A percentile compares a stretch with the other conserved stretches of the same genome.
Conservation (phyloP, 2,797 vertebrate genomes). For the Caiman crocodilus region DNA sequence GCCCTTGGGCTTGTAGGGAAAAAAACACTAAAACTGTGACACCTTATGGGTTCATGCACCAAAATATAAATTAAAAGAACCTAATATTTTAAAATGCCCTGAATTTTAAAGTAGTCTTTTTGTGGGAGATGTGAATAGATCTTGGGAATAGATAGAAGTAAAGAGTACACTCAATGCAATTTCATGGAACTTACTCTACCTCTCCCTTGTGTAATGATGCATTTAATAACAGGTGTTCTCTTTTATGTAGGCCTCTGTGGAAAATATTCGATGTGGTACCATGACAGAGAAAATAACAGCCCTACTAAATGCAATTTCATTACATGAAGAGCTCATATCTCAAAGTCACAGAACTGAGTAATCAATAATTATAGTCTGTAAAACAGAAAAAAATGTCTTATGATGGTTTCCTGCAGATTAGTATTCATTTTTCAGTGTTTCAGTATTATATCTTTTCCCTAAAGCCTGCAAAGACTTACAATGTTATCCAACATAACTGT, state of each 20-base stretch:
- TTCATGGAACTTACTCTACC: constrained; percentile 9
- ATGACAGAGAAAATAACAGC: constrained; percentile 33
- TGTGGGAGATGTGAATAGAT: not conserved
- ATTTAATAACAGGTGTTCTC: constrained; percentile 31
- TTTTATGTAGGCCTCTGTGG: not conserved
- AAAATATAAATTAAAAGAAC: constrained; percentile 5
- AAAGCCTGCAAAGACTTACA: constrained; percentile 63
- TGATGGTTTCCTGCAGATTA: constrained; percentile 26
- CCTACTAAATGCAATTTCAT: constrained; percentile 7
- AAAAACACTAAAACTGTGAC: not conserved
- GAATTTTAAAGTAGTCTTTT: not conserved
- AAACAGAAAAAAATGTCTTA: constrained; percentile 39
- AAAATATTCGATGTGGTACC: not conserved
- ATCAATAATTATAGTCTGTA: constrained; percentile 26
- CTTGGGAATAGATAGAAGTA: not conserved
- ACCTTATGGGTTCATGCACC: not conserved
- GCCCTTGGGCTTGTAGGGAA: rapidly evolving
- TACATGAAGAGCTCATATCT: not conserved
- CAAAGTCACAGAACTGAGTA: not conserved
- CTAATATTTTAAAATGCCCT: not conserved
- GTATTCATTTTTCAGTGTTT: constrained; percentile 39
- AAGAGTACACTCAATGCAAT: not conserved
- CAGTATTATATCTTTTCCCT: constrained; percentile 60
- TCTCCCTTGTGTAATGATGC: not conserved
- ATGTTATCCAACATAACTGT: constrained; percentile 67